These are phyloP conservation scores for Anas platyrhynchos DNA, from an alignment of 2,113 vertebrate species.

Conservation along the genomic window DNA sequence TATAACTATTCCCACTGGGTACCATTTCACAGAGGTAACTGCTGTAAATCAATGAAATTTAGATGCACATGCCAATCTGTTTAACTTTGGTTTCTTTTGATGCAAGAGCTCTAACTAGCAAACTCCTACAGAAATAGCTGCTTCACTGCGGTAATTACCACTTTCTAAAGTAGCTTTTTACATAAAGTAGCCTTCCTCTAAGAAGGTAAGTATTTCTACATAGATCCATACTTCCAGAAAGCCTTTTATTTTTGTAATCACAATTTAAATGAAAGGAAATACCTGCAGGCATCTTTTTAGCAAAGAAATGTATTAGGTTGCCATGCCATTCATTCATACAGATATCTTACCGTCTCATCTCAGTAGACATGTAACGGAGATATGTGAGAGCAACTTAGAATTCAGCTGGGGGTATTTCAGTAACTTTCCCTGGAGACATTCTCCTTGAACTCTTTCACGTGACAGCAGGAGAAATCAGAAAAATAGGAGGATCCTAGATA, in stretches of 20 bases:
- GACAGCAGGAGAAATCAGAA: not conserved
- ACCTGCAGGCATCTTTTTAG: not conserved
- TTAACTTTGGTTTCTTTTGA: not conserved
- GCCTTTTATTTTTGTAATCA: not conserved
- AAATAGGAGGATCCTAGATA: not conserved
- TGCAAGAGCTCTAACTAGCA: not conserved
- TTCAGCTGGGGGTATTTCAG: not conserved
- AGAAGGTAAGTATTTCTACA: slow-evolving; percentile 17
- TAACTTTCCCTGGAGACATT: not conserved
- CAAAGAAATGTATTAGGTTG: not conserved
- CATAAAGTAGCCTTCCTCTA: not conserved
- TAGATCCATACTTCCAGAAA: not conserved
- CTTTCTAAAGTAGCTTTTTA: not conserved
- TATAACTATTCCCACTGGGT: not conserved
- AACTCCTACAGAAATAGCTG: not conserved
- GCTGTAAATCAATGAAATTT: not conserved
- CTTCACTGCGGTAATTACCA: not conserved
- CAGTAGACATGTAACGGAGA: not conserved
- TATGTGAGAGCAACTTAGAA: not conserved
- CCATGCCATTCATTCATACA: not conserved
- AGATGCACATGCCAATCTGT: not conserved
- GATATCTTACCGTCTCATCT: not conserved
- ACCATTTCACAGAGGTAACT: not conserved
- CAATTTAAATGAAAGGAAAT: not conserved
- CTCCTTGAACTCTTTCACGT: not conserved